These are phyloP conservation scores for Sitophilus oryzae DNA, from an alignment of 1,140 invertebrate genomes.

Conservation along the genomic window DNA sequence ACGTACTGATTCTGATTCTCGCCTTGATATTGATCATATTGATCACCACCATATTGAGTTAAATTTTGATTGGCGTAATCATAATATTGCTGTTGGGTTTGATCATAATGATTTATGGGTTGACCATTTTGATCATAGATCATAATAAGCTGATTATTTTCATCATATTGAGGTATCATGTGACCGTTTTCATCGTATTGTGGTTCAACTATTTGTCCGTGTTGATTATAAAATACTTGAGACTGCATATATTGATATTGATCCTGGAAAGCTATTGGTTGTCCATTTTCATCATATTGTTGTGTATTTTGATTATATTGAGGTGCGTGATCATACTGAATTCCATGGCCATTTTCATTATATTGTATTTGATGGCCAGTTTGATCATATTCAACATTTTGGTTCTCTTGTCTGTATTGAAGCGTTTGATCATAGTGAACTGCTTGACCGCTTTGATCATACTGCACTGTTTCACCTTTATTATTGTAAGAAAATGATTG, in stretches of 20 bases:
- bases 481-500: neutral
- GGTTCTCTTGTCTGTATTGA: neutral
- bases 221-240: slow-evolving; percentile 24
- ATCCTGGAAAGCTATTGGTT: neutral
- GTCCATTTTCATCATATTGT: slow-evolving; percentile 18
- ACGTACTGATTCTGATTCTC: neutral
- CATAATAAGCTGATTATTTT: slow-evolving; percentile 25
- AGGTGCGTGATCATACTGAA: slow-evolving; percentile 3
- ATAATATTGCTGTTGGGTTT: slow-evolving; percentile 10
- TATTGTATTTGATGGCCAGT: slow-evolving; percentile 12
- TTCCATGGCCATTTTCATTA: slow-evolving; percentile 7
- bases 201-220: slow-evolving; percentile 20
- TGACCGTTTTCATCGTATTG: slow-evolving; percentile 33
- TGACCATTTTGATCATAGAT: slow-evolving; percentile 26
- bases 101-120: neutral
- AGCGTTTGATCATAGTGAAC: slow-evolving; percentile 16
- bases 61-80: neutral
- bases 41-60: neutral
- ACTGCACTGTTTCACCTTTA: neutral
- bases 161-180: slow-evolving; percentile 29
- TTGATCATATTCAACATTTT: slow-evolving; percentile 8
- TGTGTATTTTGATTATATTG: slow-evolving; percentile 16
- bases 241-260: slow-evolving; percentile 14
- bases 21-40: neutral
- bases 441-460: slow-evolving; percentile 14